These are phyloP conservation scores for Vombatus ursinus DNA, from an alignment of 2,113 vertebrate species.

Conservation along the genomic window DNA sequence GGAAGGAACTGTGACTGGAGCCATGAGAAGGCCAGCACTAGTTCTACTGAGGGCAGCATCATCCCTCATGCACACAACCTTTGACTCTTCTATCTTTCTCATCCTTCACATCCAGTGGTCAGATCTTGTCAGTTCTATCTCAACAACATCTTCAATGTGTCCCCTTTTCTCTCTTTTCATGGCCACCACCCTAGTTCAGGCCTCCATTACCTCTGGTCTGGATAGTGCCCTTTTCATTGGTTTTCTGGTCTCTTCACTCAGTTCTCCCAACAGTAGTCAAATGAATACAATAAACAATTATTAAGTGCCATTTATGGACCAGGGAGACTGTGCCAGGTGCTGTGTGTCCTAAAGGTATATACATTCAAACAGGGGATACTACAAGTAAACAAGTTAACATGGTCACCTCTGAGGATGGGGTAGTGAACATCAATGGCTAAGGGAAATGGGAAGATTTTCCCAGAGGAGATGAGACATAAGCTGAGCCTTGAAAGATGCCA, in stretches of 20 bases:
- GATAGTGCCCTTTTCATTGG: not conserved
- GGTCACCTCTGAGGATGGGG: not conserved
- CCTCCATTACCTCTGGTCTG: not conserved
- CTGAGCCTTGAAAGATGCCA: not conserved
- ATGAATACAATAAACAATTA: not conserved
- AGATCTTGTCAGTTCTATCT: not conserved
- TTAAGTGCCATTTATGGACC: not conserved
- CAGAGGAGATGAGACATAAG: not conserved
- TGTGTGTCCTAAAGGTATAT: not conserved
- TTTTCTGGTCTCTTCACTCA: not conserved
- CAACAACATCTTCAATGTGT: not conserved
- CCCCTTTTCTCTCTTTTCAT: not conserved
- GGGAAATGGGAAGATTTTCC: not conserved
- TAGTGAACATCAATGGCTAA: not conserved
- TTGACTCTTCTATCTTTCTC: not conserved
- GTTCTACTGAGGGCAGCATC: not conserved
- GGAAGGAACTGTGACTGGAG: not conserved
- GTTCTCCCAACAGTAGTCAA: not conserved
- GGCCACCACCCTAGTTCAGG: not conserved
- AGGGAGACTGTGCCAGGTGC: too few relatives aligned
- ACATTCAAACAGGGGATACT: not conserved
- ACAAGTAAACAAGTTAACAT: not conserved
- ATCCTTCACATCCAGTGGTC: not conserved
- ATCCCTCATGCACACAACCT: not conserved
- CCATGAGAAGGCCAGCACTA: not conserved